Percentiles rank a stretch among this genome's conserved stretches.
Conservation (phyloP, 2,113 vertebrate genomes). For the Corythoichthys haematopterus region DNA sequence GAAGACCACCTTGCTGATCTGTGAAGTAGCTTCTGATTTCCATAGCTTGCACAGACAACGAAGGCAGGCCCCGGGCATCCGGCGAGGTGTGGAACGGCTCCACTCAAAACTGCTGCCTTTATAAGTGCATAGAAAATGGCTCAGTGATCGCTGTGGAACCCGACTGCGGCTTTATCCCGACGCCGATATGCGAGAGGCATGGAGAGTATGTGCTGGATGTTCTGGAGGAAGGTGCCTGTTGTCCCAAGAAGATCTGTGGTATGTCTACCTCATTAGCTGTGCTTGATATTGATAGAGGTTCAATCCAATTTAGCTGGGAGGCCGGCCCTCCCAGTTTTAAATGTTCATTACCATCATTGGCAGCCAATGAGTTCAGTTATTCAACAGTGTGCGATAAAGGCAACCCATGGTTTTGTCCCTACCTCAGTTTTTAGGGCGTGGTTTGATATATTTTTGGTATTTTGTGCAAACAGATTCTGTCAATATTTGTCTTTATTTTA, state of each 20-base stretch:
- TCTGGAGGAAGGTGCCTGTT: conserved; percentile 82
- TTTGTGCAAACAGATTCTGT: too few species aligned
- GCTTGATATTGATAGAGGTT: too few species aligned
- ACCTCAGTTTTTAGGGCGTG: too few species aligned
- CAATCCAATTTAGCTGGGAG: too few species aligned
- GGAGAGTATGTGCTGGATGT: conserved; percentile 82
- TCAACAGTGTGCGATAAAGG: too few species aligned
- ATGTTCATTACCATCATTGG: too few species aligned
- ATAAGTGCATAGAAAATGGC: conserved; percentile 85
- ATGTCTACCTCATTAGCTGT: conserved; percentile 32
- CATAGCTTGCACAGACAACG: conserved; percentile 88
- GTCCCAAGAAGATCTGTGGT: conserved; percentile 90
- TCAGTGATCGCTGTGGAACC: conserved; percentile 84
- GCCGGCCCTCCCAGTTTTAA: too few species aligned
- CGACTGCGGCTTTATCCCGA: conserved; percentile 75
- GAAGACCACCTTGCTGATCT: background rate
- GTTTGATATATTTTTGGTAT: too few species aligned
- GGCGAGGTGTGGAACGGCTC: conserved; percentile 92
- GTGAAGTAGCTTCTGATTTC: conserved; percentile 16
- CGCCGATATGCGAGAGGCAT: conserved; percentile 80
- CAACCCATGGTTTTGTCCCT: too few species aligned
- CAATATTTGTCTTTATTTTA: too few species aligned
- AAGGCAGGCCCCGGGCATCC: conserved; percentile 76
- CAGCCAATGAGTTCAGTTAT: too few species aligned
- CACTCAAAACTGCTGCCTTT: conserved; percentile 82